Conservation (phyloP, 1,140 invertebrate genomes). For the Drosophila mojavensis region DNA sequence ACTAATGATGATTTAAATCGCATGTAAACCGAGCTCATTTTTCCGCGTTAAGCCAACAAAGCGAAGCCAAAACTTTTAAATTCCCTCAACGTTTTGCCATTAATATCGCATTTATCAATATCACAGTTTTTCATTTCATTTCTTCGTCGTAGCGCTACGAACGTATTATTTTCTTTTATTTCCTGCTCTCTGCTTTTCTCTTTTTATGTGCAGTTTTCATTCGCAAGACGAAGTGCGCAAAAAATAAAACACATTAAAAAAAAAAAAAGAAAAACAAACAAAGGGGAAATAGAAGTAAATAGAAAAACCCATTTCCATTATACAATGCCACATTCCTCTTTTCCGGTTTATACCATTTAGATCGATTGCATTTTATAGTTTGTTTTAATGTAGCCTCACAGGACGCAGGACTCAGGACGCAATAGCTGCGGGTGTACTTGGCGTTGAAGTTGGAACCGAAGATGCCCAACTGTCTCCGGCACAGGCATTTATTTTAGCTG, state of each 20-base stretch:
- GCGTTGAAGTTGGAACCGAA: constrained; percentile 1
- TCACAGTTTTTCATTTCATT: constrained; percentile 76
- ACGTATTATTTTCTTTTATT: constrained; percentile 64
- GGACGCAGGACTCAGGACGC: constrained; percentile 40
- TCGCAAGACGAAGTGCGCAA: constrained; percentile 9
- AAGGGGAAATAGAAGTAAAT: constrained; percentile 44
- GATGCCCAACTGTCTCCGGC: constrained; percentile 55
- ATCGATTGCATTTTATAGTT: constrained; percentile 82
- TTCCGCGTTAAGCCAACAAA: constrained; percentile 49
- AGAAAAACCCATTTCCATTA: constrained; percentile 76
- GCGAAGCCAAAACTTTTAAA: constrained; percentile 63
- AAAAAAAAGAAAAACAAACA: constrained; percentile 32
- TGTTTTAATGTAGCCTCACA: constrained; percentile 70
- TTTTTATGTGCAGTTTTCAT: constrained; percentile 48
- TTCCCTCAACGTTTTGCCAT: constrained; percentile 73
- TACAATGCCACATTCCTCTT: constrained; percentile 77
- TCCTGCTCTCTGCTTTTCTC: constrained; percentile 10
- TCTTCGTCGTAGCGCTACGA: constrained; percentile 52
- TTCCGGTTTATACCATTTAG: constrained; percentile 77
- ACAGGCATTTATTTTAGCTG: constrained; percentile 50
- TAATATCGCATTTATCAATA: constrained; percentile 81
- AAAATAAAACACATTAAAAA: constrained; percentile 20
- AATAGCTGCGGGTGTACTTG: constrained; percentile 31
- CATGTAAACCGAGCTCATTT: constrained; percentile 61
- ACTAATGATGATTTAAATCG: constrained; percentile 70